These are phyloP conservation scores for Lutjanus campechanus DNA, from an alignment of 2,797 vertebrate species.

Conservation along the genomic window DNA sequence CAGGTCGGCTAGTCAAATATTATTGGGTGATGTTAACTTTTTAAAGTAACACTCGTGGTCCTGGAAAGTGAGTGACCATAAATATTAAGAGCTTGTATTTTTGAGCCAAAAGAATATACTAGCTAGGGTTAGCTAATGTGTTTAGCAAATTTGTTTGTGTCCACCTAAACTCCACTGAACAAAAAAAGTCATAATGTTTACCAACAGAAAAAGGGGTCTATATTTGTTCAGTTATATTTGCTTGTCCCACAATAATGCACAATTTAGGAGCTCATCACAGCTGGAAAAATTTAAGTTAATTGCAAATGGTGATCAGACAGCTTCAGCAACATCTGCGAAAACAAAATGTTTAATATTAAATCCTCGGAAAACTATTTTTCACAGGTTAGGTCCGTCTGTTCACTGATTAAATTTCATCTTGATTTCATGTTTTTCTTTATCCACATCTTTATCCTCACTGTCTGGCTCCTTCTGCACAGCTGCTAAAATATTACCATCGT, in stretches of 20 bases:
- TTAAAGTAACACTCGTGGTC: no score
- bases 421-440: background rate
- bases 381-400: constrained; percentile 7
- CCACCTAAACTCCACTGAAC: no score
- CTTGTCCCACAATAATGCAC: background rate
- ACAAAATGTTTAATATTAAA: background rate
- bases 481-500: constrained; percentile 8
- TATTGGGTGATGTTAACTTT: no score
- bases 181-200: no score
- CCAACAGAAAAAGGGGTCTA: background rate
- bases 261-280: background rate
- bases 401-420: background rate
- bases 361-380: background rate
- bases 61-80: no score
- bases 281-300: background rate
- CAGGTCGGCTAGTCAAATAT: no score
- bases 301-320: constrained; percentile 7
- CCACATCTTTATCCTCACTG: background rate
- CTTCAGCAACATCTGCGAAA: background rate
- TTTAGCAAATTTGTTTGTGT: no score
- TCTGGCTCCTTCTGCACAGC: constrained; percentile 15
- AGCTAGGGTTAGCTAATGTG: no score
- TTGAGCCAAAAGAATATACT: no score
- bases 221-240: background rate
- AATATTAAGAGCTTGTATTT: no score